These are phyloP conservation scores for Clupea harengus DNA, from an alignment of 2,113 vertebrate species.

Conservation along the genomic window DNA sequence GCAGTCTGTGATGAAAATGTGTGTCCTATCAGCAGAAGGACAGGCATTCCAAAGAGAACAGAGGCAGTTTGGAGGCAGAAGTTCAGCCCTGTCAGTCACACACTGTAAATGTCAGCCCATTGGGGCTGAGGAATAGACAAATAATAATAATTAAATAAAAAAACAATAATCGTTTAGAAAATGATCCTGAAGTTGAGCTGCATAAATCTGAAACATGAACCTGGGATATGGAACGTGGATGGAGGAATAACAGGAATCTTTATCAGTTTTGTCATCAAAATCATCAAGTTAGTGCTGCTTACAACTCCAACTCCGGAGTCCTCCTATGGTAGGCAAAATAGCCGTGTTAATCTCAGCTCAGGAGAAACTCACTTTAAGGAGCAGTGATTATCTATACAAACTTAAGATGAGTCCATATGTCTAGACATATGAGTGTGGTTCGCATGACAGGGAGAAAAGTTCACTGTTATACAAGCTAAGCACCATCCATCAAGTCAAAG, in stretches of 20 bases:
- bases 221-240: not conserved
- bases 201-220: not conserved
- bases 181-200: not conserved
- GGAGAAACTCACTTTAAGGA: not conserved
- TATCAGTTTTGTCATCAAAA: not conserved
- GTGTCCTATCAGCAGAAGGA: not conserved
- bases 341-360: not conserved
- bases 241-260: not conserved
- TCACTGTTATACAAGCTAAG: not conserved
- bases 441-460: not conserved
- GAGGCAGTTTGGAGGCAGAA: not conserved
- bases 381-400: not conserved
- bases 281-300: not conserved
- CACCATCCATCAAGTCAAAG: not conserved
- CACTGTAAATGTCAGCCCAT: not conserved
- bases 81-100: constrained; percentile 3
- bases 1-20: not conserved
- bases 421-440: not conserved
- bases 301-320: not conserved
- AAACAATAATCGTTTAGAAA: not conserved
- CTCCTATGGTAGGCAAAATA: not conserved
- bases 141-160: not conserved
- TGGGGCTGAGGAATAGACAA: not conserved
- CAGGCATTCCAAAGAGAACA: not conserved
- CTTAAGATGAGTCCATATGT: not conserved